Percentiles rank a stretch among this genome's conserved stretches.
phyloP scores from a whole-genome alignment of 1,140 invertebrate species.

The Drosophila obscura region DNA sequence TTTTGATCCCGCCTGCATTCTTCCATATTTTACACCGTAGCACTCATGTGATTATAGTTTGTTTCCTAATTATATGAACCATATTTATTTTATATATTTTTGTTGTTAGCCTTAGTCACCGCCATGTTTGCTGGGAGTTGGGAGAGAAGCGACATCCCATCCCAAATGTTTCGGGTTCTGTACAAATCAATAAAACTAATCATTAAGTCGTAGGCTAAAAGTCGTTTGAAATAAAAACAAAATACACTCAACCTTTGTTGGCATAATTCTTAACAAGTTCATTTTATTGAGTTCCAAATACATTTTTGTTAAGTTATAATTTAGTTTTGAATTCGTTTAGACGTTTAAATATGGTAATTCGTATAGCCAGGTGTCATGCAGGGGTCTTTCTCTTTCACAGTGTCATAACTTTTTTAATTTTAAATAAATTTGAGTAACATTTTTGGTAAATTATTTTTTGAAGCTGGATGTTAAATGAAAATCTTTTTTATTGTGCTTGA shows the following conservation, averaged over 20 bases:
- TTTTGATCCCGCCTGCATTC: conserved; percentile 6
- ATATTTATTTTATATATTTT: conserved; percentile 68
- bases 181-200: conserved; percentile 71
- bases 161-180: conserved; percentile 43
- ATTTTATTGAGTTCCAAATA: conserved; percentile 80
- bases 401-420: conserved; percentile 13
- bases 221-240: conserved; percentile 47
- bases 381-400: conserved; percentile 14
- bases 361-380: conserved; percentile 35
- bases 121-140: conserved; percentile 53
- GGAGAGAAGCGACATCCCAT: not conserved
- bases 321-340: conserved; percentile 32
- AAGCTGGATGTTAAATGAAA: conserved; percentile 28
- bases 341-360: conserved; percentile 43
- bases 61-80: conserved; percentile 58
- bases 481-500: conserved; percentile 5
- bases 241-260: conserved; percentile 20
- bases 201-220: conserved; percentile 64
- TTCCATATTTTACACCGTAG: conserved; percentile 50
- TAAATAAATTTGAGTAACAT: conserved; percentile 24
- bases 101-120: conserved; percentile 65
- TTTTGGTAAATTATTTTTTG: conserved; percentile 16
- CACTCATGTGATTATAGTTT: conserved; percentile 77
- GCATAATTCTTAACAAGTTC: conserved; percentile 74
- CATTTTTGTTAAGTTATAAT: conserved; percentile 69